Evolutionary conservation across 2,797 vertebrate species (phyloP), one percentile per base, ranked within the genome.

Genomic region (Natrix natrix): DNA sequence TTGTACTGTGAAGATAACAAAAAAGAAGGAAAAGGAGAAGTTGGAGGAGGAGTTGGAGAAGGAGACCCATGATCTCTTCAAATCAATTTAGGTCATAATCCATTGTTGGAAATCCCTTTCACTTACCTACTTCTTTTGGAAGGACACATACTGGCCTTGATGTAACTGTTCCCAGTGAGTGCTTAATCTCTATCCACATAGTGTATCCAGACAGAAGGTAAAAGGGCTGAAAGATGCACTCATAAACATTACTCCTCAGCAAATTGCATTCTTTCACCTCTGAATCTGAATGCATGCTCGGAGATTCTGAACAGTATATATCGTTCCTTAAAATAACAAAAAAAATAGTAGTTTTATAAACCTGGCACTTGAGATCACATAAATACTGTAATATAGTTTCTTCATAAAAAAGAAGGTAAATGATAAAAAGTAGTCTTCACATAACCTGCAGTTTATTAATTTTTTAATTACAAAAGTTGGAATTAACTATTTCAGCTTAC

Each of bases 161-260:
- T n/a, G 96, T 95, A 91, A 99, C 96, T 0, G 97, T 98, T 56
- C 98, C 98, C 54, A 98, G 95, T 0, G 86, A 93, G 26, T 98
- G 98, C 8, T 97, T 94, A 43, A 98, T 96, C 89, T 98, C 98
- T 91, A 99, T 94, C 99, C 99, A 99, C 97, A 99, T 97, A 94
- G 98, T 98, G 61, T 99, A 99, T 95, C 99, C 99, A 93, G 97
- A 98, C 0, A 97, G 92, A 88, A 98, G 97, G 95, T 98, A 98
- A 94, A 99, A 97, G 1, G 98, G 98, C 61, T 97, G 96, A 95
- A 99, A 98, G 8, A 96, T 97, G 95, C 99, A 99, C 92, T 97
- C 97, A 0, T 96, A 97, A 93, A 97, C 97, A 92, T 96, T 97
- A 90, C 97, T 96, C 90, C 61, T 94, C 94, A 96, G 94, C 55